Evolutionary conservation across 2,888 invertebrate genomes (phyloP).

Genomic region (Ormia ochracea): DNA sequence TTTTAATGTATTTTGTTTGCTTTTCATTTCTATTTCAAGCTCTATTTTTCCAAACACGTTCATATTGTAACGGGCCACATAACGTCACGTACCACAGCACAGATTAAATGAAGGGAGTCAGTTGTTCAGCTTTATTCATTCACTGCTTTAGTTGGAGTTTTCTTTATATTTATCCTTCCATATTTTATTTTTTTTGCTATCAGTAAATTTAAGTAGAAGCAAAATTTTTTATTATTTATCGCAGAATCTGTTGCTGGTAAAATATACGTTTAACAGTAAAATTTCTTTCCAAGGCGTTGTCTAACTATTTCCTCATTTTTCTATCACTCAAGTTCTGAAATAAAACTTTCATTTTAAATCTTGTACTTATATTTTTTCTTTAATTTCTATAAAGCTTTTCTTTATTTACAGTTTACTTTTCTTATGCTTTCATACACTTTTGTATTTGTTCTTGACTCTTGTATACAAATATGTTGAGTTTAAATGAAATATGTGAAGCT

Average conservation of each 20-base stretch:
- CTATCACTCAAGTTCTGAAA: neutral
- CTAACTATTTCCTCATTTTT: neutral
- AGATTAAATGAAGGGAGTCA: slow-evolving; percentile 71
- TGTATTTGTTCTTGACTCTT: neutral
- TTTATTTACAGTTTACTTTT: slow-evolving; percentile 44
- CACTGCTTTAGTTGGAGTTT: neutral
- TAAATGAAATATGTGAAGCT: slow-evolving; percentile 5
- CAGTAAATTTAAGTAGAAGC: slow-evolving; percentile 32
- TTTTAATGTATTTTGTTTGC: neutral
- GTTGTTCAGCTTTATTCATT: slow-evolving; percentile 32
- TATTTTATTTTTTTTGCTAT: slow-evolving; percentile 11
- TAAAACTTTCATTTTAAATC: slow-evolving; percentile 73
- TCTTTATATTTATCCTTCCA: neutral
- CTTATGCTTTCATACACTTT: slow-evolving; percentile 18
- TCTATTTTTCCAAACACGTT: slow-evolving; percentile 67
- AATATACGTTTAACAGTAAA: neutral
- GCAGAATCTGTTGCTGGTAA: slow-evolving; percentile 25
- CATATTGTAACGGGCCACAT: slow-evolving; percentile 75
- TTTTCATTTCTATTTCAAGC: slow-evolving; percentile 7
- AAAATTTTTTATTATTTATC: slow-evolving; percentile 44
- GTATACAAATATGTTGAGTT: neutral
- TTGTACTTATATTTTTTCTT: slow-evolving; percentile 65
- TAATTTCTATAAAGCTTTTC: slow-evolving; percentile 35
- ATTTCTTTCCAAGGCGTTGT: slow-evolving; percentile 37
- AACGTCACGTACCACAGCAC: slow-evolving; percentile 76